Percentiles rank a stretch among this genome's conserved stretches.
phyloP scores from a whole-genome alignment of 2,888 invertebrate genomes.

The Mesoligia furuncula region DNA sequence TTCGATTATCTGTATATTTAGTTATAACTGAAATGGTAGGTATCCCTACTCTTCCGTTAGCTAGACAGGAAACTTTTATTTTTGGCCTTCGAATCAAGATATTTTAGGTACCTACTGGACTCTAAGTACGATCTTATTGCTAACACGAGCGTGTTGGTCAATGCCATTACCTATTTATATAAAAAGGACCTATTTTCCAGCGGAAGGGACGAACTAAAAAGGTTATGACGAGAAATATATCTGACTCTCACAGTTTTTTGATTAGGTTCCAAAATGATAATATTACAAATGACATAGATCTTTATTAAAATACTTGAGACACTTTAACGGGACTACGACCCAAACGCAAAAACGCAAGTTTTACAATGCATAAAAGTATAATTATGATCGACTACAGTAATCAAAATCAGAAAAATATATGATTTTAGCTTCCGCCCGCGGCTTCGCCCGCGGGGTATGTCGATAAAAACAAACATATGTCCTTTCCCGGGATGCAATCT shows the following conservation, averaged over 20 bases:
- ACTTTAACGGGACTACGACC: no score
- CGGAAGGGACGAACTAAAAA: neutral
- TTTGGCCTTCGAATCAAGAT: neutral
- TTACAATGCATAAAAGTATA: no score
- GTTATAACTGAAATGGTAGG: no score
- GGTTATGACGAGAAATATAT: neutral
- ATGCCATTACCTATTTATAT: neutral
- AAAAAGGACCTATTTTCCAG: neutral
- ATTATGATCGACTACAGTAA: no score
- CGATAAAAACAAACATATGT: no score
- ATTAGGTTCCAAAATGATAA: neutral
- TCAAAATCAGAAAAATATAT: no score
- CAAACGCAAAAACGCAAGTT: no score
- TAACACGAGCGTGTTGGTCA: constrained; percentile 20
- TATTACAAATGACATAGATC: neutral
- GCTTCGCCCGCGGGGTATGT: no score
- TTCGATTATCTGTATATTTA: neutral
- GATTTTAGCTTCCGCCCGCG: no score
- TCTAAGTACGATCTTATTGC: constrained; percentile 2
- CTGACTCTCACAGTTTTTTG: neutral
- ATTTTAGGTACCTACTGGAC: neutral
- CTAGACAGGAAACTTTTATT: neutral
- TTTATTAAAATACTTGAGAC: neutral
- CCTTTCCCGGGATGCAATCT: no score
- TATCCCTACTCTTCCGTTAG: neutral